Evolutionary conservation across 1,140 invertebrate species (phyloP).

Genomic region (Arctopsyche grandis): DNA sequence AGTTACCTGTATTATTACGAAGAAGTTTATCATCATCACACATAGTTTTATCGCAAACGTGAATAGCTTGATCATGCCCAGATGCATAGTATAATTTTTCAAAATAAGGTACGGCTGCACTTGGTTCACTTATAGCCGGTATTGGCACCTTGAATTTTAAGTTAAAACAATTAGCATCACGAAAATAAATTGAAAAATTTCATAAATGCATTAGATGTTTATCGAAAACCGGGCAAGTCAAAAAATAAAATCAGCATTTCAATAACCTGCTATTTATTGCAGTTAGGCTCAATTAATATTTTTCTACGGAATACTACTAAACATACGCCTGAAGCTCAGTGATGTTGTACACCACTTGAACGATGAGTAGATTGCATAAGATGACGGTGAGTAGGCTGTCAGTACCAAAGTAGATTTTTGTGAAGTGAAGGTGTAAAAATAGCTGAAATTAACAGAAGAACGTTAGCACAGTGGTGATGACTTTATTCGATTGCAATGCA

Average conservation of each 20-base stretch:
- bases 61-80: constrained; percentile 67
- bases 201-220: background rate
- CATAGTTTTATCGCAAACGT: constrained; percentile 66
- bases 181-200: background rate
- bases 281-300: constrained; percentile 9
- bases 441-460: constrained; percentile 25
- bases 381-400: background rate
- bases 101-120: constrained; percentile 71
- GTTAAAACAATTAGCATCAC: background rate
- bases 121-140: constrained; percentile 59
- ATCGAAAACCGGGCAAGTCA: background rate
- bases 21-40: constrained; percentile 58
- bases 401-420: constrained; percentile 23
- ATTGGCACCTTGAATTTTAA: constrained; percentile 55
- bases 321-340: background rate
- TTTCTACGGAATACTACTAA: background rate
- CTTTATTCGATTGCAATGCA: background rate
- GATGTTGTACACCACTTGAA: background rate
- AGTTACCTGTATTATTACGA: constrained; percentile 68
- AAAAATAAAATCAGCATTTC: background rate
- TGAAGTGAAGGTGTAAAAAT: constrained; percentile 9
- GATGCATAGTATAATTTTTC: constrained; percentile 71
- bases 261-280: constrained; percentile 1
- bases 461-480: background rate
- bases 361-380: background rate